Evolutionary conservation across 2,888 invertebrate genomes (phyloP), one percentile per base, ranked within the genome.

Genomic region (Chymomyza caudatula): DNA sequence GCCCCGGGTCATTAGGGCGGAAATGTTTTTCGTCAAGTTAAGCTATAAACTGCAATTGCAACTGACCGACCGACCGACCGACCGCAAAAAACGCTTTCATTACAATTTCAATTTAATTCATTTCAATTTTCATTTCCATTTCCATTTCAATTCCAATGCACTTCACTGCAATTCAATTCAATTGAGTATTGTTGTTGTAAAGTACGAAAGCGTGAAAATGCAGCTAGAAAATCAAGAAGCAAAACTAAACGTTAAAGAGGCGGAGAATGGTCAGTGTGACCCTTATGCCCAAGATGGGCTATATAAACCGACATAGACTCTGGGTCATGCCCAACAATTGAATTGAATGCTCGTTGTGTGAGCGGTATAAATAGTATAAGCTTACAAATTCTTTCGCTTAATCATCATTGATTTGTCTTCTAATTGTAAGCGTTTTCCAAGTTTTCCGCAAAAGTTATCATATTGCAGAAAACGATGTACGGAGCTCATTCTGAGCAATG

Each of bases 131-230:
- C 20, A 59, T 43, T 47, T 67, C 47, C 56, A 55, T 61, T 60
- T 53, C 64, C 11, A 53, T 67, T 61, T 60, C 54, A 55, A 64
- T 60, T 67, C 29, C 42, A 60, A 29, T 59, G 4, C 25, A 25
- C 4, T 25, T 4, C 25, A 5, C 29, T 73, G 13, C 42, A 51
- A 59, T 70, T 55, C 60, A 69, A 61, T 69, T 53, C n/a, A 53
- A 53, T 25, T 53, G 54, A 55, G 29, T 67, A 58, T 54, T 65
- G 65, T 25, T 25, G 25, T 25, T 25, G 25, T 25, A 37, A 37
- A 75, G 75, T 70, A 68, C 37, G 78, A 78, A 78, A 76, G 76
- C 73, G 76, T 76, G 75, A 77, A 75, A 69, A 77, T 66, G 19
- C 47, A 53, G 54, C 61, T 47, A 51, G 53, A 51, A 6, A 0